These are phyloP conservation scores for Polypedilum pembai DNA, from an alignment of 1,140 invertebrate species.

Conservation along the genomic window DNA sequence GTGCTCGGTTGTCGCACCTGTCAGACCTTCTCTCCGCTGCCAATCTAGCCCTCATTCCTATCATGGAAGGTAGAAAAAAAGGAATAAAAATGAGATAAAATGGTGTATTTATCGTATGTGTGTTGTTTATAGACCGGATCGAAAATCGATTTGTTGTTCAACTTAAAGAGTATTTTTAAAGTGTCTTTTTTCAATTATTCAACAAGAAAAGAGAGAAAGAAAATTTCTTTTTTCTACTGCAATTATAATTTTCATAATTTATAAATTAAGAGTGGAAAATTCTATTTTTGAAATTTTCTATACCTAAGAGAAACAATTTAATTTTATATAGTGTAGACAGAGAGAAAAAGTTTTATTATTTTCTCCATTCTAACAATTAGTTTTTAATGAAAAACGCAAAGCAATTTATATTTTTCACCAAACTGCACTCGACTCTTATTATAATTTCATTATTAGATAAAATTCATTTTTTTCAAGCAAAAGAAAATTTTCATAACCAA, in stretches of 20 bases:
- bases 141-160: constrained; percentile 10
- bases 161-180: neutral
- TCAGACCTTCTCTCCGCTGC: neutral
- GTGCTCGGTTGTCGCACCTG: constrained; percentile 21
- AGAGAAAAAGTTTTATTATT: neutral
- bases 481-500: neutral
- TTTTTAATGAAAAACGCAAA: neutral
- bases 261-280: neutral
- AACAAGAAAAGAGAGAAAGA: neutral
- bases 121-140: neutral
- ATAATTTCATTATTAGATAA: neutral
- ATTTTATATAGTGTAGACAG: too few species aligned
- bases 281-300: neutral
- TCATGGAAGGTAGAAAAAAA: neutral
- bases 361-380: neutral
- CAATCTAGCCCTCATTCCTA: neutral
- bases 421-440: neutral
- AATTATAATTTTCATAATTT: neutral
- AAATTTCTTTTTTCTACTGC: too few species aligned
- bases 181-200: neutral
- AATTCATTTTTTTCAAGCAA: neutral
- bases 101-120: constrained; percentile 6
- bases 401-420: neutral
- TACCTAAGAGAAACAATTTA: neutral
- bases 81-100: neutral